These are phyloP conservation scores for Catharus ustulatus DNA, from an alignment of 2,797 vertebrate species.

Conservation along the genomic window DNA sequence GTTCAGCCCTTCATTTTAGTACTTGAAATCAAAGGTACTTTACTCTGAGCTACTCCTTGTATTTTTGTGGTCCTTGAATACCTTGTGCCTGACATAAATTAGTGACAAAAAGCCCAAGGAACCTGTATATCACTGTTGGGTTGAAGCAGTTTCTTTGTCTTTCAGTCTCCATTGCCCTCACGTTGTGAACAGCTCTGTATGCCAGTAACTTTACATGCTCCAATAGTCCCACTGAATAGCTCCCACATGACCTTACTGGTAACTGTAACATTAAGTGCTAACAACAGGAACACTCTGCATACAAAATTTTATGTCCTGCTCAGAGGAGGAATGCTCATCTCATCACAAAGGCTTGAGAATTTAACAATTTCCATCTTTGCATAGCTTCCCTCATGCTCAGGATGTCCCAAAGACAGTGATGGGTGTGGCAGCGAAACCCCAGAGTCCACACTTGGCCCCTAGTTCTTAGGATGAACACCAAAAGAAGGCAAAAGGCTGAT, in stretches of 20 bases:
- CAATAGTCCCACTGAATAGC: not conserved
- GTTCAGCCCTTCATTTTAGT: not conserved
- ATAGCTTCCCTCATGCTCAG: not conserved
- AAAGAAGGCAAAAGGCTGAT: not conserved
- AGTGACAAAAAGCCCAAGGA: not conserved
- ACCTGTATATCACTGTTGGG: not conserved
- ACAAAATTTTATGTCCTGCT: not conserved
- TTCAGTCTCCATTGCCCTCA: not conserved
- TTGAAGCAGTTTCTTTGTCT: not conserved
- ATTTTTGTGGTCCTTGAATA: not conserved
- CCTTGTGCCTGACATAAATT: not conserved
- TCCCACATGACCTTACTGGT: not conserved
- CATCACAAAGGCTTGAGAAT: not conserved
- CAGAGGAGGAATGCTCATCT: not conserved
- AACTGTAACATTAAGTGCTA: not conserved
- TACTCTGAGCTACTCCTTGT: not conserved
- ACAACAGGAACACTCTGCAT: not conserved
- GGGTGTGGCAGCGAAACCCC: not conserved
- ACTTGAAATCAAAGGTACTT: not conserved
- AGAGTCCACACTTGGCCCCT: not conserved
- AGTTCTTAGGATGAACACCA: not conserved
- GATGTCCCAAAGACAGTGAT: not conserved
- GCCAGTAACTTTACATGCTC: not conserved
- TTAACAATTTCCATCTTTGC: not conserved
- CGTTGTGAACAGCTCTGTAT: not conserved